These are phyloP conservation scores for Margarornis squamiger DNA, from an alignment of 2,797 vertebrate species.

Conservation along the genomic window DNA sequence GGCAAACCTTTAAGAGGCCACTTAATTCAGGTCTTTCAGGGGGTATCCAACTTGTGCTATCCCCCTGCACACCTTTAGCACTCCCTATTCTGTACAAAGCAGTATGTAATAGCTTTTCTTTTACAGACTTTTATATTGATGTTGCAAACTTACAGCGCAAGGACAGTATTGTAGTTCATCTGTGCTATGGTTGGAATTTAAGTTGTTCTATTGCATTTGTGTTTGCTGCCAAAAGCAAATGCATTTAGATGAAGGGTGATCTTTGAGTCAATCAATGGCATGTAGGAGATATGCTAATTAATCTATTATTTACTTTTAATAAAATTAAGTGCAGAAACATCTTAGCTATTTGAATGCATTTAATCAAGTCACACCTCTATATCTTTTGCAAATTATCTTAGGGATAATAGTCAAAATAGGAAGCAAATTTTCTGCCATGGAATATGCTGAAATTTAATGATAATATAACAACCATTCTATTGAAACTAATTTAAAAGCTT, in stretches of 20 bases:
- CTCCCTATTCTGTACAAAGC: not conserved
- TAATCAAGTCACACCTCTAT: constrained; percentile 52
- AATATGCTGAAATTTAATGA: constrained; percentile 48
- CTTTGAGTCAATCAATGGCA: constrained; percentile 23
- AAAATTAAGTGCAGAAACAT: constrained; percentile 47
- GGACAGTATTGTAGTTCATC: not conserved
- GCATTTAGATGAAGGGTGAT: constrained; percentile 20
- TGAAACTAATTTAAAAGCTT: constrained; percentile 56
- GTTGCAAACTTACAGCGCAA: not conserved
- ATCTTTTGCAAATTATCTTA: constrained; percentile 36
- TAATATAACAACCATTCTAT: constrained; percentile 28
- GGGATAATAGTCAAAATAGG: constrained; percentile 39
- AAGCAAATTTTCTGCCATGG: constrained; percentile 26
- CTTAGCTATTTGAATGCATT: constrained; percentile 16
- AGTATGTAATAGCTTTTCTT: not conserved
- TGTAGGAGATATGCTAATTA: constrained; percentile 56
- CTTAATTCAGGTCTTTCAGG: not conserved
- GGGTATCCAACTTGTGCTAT: not conserved
- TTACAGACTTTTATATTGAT: not conserved
- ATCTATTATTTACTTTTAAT: constrained; percentile 62
- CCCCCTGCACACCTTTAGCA: not conserved
- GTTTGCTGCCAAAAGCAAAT: constrained; percentile 33
- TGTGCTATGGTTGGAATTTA: not conserved
- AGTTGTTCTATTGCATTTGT: not conserved
- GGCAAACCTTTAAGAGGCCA: not conserved